Evolutionary conservation across 1,140 invertebrate species (phyloP), one percentile per base, ranked within the genome.

Genomic region (Cardiocondyla obscurior): DNA sequence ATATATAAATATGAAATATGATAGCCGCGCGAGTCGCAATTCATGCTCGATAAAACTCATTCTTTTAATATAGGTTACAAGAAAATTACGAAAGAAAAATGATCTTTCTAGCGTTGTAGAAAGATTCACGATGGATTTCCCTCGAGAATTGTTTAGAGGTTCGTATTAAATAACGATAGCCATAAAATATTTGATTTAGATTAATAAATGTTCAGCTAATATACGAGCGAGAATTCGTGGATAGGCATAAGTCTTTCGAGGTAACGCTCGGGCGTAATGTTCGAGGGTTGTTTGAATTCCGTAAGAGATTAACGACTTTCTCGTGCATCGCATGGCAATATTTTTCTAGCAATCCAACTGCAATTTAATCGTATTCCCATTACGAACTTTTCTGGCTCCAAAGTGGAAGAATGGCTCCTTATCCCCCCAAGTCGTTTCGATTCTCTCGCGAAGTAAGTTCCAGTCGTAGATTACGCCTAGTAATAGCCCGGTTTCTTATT

Each of bases 301-400:
- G 33, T 42, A n/a, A 30, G 62, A 79, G 74, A 79, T 79, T 79
- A 79, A 79, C 74, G 74, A 79, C 44, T 39, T 51, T 12, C 46
- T 28, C 74, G 53, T 53, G 74, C 74, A 69, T 79, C 74, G 74
- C 74, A 64, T 69, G 62, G 74, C 74, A 79, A 79, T 79, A 79
- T 79, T 79, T 79, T 79, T 79, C 74, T 79, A 67, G 62, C 62
- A 67, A 79, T 79, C 74, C 49, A 79, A 79, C 62, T 79, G 74
- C 74, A 79, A 79, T 79, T 79, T 79, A 79, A 79, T 79, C 74
- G 74, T 79, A 79, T 79, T 79, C 74, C 74, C 74, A 79, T 79
- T 79, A 79, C 74, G 62, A 79, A 79, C 62, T 79, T 79, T 79
- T 79, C 74, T 79, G 62, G 62, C 62, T 79, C 62, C 33, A 79